Evolutionary conservation across 2,797 vertebrate species (phyloP).

Genomic region (Neostethus bicornis): DNA sequence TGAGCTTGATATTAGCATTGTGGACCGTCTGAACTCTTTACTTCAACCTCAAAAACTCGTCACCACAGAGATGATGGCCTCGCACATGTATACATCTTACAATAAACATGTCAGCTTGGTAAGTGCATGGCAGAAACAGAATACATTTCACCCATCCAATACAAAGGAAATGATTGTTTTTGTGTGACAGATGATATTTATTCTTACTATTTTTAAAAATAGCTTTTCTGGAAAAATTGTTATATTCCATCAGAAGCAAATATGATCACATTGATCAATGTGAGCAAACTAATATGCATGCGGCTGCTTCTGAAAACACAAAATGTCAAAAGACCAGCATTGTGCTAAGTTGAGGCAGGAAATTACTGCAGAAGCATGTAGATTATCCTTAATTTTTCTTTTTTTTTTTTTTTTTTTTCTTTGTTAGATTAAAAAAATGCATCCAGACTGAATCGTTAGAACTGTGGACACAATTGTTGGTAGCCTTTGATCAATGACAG

Average conservation of each 20-base stretch:
- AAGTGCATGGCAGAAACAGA: slow-evolving; percentile 45
- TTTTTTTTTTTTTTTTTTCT: too few relatives aligned
- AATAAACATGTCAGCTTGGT: slow-evolving; percentile 96
- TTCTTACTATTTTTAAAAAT: not conserved
- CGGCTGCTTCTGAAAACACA: not conserved
- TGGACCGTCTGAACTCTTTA: slow-evolving; percentile 96
- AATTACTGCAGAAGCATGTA: not conserved
- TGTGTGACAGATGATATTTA: not conserved
- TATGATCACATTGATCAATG: not conserved
- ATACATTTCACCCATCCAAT: too few relatives aligned
- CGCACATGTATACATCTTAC: slow-evolving; percentile 97
- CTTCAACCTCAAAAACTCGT: slow-evolving; percentile 94
- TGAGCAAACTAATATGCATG: not conserved
- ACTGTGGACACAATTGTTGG: too few relatives aligned
- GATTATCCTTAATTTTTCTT: too few relatives aligned
- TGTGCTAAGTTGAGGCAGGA: not conserved
- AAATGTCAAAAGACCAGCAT: not conserved
- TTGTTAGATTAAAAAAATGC: not conserved
- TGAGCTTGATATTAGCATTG: slow-evolving; percentile 97
- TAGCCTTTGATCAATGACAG: too few relatives aligned
- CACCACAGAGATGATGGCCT: slow-evolving; percentile 95
- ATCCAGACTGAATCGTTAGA: too few relatives aligned
- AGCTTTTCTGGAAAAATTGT: too few relatives aligned
- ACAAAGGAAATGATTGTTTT: not conserved
- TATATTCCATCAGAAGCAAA: too few relatives aligned